phyloP scores from a whole-genome alignment of 2,797 vertebrate genomes.

The Typhlichthys subterraneus region DNA sequence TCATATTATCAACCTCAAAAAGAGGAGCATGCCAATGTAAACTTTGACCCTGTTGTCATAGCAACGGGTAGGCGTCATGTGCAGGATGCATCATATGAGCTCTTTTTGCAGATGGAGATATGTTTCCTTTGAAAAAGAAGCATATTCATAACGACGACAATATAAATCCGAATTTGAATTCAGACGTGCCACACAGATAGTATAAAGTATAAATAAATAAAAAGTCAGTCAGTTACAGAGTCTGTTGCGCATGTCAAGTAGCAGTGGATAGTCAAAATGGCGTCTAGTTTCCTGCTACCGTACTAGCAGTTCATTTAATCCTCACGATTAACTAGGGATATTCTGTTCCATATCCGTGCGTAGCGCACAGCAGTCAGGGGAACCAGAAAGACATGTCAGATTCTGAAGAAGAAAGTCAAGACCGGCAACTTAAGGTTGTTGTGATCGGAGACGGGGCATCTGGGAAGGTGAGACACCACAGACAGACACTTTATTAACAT shows the following conservation, averaged over 20 bases:
- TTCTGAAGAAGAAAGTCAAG: slow-evolving; percentile 93
- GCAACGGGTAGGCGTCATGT: slow-evolving; percentile 73
- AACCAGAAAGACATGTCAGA: slow-evolving; percentile 85
- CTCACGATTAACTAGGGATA: slow-evolving; percentile 50
- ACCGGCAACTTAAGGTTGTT: slow-evolving; percentile 93
- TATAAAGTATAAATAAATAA: neutral
- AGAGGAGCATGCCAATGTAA: neutral
- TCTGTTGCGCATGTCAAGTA: slow-evolving; percentile 38
- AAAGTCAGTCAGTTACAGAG: neutral
- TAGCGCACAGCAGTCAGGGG: neutral
- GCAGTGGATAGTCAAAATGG: slow-evolving; percentile 79
- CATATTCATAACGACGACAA: neutral
- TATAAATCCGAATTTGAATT: neutral
- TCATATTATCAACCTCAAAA: neutral
- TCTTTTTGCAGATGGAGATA: slow-evolving; percentile 28
- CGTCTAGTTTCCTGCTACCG: slow-evolving; percentile 62
- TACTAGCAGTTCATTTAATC: slow-evolving; percentile 61
- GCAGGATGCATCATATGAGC: slow-evolving; percentile 62
- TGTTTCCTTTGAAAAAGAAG: slow-evolving; percentile 5
- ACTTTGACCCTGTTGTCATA: slow-evolving; percentile 55
- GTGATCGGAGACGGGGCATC: slow-evolving; percentile 95
- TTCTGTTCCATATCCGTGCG: neutral
- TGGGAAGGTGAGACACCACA: slow-evolving; percentile 88
- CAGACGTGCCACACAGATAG: neutral
- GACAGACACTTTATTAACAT: neutral